Conservation (phyloP, 1,140 invertebrate genomes). For the Doryteuthis pealeii region DNA sequence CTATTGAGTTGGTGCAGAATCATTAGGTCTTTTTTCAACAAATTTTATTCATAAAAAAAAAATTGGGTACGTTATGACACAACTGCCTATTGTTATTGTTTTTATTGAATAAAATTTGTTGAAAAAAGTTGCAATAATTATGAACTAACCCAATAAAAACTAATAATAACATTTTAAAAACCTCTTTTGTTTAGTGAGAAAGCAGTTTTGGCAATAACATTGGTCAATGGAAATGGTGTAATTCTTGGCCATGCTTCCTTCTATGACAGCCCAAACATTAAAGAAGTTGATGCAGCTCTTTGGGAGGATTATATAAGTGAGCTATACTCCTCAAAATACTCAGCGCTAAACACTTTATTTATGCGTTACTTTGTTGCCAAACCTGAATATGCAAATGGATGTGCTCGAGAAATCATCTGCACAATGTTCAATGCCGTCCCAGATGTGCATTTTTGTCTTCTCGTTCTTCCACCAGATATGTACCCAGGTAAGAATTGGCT, state of each 20-base stretch:
- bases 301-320: slow-evolving; percentile 54
- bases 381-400: slow-evolving; percentile 54
- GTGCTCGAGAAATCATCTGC: slow-evolving; percentile 56
- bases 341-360: slow-evolving; percentile 56
- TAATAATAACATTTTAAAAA: no score
- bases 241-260: slow-evolving; percentile 59
- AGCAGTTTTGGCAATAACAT: slow-evolving; percentile 56
- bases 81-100: no score
- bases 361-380: slow-evolving; percentile 60
- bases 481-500: slow-evolving; percentile 48
- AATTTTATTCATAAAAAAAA: no score
- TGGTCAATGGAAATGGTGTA: slow-evolving; percentile 56
- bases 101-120: no score
- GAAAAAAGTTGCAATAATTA: no score
- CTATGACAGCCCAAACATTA: slow-evolving; percentile 57
- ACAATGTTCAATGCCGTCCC: slow-evolving; percentile 60
- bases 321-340: slow-evolving; percentile 37
- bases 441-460: slow-evolving; percentile 56
- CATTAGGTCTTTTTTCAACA: no score
- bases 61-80: no score
- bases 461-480: slow-evolving; percentile 49
- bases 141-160: no score
- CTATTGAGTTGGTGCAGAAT: no score
- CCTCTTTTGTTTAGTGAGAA: slow-evolving; percentile 52
- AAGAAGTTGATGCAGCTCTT: slow-evolving; percentile 44